Evolutionary conservation across 2,888 invertebrate species (phyloP).

Genomic region (Gymnocheta viridis): DNA sequence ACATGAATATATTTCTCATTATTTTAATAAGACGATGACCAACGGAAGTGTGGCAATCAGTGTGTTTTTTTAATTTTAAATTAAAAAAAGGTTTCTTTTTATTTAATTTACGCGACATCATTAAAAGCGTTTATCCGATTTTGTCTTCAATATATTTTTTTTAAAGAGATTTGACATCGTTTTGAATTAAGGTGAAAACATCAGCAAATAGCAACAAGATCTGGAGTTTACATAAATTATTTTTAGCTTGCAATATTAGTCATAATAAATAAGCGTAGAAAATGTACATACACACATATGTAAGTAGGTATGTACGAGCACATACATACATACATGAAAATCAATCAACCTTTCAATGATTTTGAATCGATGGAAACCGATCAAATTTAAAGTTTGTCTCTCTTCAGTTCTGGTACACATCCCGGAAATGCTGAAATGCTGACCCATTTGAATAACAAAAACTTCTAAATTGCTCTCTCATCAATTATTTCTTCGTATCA

Average conservation of each 20-base stretch:
- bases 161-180: constrained; percentile 4
- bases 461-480: too few relatives aligned
- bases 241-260: constrained; percentile 30
- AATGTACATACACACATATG: neutral
- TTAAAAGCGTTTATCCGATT: neutral
- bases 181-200: constrained; percentile 13
- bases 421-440: too few relatives aligned
- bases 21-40: constrained; percentile 36
- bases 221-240: constrained; percentile 1
- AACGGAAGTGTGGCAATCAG: constrained; percentile 63
- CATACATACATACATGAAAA: neutral
- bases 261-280: neutral
- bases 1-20: neutral
- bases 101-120: constrained; percentile 2
- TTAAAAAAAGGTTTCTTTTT: constrained; percentile 12
- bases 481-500: too few relatives aligned
- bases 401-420: too few relatives aligned
- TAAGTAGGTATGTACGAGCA: neutral
- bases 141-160: neutral
- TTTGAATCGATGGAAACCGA: too few relatives aligned
- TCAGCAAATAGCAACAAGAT: neutral
- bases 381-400: too few relatives aligned
- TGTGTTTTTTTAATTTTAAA: constrained; percentile 23
- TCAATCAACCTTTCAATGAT: too few relatives aligned
- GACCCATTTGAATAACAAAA: too few relatives aligned